These are phyloP conservation scores for Synanthedon tipuliformis DNA, from an alignment of 2,888 invertebrate species.

Conservation along the genomic window DNA sequence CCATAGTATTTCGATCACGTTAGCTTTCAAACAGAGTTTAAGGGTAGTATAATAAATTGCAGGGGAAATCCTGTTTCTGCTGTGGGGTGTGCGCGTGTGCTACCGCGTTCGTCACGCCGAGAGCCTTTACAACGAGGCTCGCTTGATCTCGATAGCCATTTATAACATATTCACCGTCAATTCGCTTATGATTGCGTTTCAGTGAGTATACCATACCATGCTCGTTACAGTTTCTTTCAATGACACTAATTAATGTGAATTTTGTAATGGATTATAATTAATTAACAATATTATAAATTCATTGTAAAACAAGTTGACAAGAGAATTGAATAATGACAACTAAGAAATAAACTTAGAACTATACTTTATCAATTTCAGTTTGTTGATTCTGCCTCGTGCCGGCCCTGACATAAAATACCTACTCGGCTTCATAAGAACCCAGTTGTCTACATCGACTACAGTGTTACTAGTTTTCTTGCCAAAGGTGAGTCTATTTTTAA, in stretches of 20 bases:
- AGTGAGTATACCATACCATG: constrained; percentile 76
- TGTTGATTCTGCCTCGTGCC: constrained; percentile 86
- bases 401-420: constrained; percentile 94
- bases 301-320: too few species aligned
- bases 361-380: constrained; percentile 64
- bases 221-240: too few species aligned
- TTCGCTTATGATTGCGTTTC: constrained; percentile 91
- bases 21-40: background rate
- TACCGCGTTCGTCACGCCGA: constrained; percentile 91
- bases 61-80: constrained; percentile 82
- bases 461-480: constrained; percentile 86
- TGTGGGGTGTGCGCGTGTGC: constrained; percentile 88
- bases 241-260: too few species aligned
- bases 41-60: constrained; percentile 17
- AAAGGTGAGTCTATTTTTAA: constrained; percentile 67
- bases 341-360: background rate
- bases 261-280: too few species aligned
- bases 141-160: constrained; percentile 92
- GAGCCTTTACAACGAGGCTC: constrained; percentile 92
- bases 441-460: constrained; percentile 90
- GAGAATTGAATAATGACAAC: too few species aligned
- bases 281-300: too few species aligned
- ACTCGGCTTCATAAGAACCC: constrained; percentile 91
- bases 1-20: background rate
- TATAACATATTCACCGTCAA: constrained; percentile 95